phyloP scores from a whole-genome alignment of 2,113 vertebrate genomes.

The Oryzias javanicus region DNA sequence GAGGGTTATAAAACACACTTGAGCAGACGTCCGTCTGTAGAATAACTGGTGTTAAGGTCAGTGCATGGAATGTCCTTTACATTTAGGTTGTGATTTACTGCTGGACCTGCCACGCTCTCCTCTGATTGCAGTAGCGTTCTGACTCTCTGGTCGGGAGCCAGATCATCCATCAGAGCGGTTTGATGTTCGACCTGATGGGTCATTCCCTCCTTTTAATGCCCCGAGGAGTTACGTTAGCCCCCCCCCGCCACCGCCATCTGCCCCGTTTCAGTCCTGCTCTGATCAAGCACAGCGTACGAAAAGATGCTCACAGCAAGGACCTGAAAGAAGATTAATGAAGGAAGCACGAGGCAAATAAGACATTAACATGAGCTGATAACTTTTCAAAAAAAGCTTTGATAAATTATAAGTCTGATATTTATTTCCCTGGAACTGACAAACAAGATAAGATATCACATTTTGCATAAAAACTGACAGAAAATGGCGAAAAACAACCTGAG shows the following conservation, averaged over 20 bases:
- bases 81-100: neutral
- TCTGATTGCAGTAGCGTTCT: constrained; percentile 12
- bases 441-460: too few species aligned
- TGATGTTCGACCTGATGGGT: constrained; percentile 17
- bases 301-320: neutral
- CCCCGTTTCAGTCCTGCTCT: constrained; percentile 6
- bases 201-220: constrained; percentile 8
- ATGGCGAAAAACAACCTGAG: too few species aligned
- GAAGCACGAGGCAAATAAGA: neutral
- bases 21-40: constrained; percentile 8
- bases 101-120: neutral
- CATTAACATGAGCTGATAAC: too few species aligned
- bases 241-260: constrained; percentile 38
- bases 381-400: too few species aligned
- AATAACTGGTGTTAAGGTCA: neutral
- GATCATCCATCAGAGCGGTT: constrained; percentile 21
- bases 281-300: neutral
- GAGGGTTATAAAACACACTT: neutral
- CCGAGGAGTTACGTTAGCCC: constrained; percentile 14
- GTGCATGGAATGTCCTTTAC: constrained; percentile 2
- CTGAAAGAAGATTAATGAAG: neutral
- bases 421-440: too few species aligned
- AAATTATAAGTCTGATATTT: too few species aligned
- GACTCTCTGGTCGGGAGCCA: constrained; percentile 7
- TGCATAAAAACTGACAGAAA: too few species aligned